Evolutionary conservation across 2,797 vertebrate genomes (phyloP).

Genomic region (Urocyon cinereoargenteus): DNA sequence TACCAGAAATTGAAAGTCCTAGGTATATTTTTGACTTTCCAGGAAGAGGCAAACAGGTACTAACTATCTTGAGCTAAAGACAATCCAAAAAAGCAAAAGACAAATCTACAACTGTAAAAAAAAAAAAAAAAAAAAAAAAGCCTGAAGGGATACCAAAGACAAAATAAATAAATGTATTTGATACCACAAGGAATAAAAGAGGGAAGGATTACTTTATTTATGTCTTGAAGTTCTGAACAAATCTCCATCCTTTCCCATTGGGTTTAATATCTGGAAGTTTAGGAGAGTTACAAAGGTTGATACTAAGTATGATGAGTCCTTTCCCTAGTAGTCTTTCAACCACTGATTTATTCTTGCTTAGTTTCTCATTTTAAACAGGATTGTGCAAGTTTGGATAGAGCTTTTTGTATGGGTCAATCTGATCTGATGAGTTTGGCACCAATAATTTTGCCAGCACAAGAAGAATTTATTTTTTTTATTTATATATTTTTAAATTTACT

Average conservation of each 20-base stretch:
- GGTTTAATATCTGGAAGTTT: background rate
- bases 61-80: background rate
- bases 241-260: background rate
- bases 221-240: background rate
- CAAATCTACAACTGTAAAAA: background rate
- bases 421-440: background rate
- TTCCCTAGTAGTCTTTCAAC: background rate
- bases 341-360: background rate
- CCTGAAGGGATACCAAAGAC: background rate
- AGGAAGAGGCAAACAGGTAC: background rate
- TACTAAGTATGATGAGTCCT: background rate
- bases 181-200: background rate
- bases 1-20: background rate
- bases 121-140: background rate
- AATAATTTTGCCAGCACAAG: background rate
- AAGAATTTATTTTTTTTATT: background rate
- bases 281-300: background rate
- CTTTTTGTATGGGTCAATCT: background rate
- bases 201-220: background rate
- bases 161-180: background rate
- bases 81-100: background rate
- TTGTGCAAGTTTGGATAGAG: background rate
- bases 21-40: background rate
- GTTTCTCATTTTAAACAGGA: background rate
- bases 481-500: background rate